phyloP scores from a whole-genome alignment of 1,140 invertebrate species.

The Wiebesia pumilae region DNA sequence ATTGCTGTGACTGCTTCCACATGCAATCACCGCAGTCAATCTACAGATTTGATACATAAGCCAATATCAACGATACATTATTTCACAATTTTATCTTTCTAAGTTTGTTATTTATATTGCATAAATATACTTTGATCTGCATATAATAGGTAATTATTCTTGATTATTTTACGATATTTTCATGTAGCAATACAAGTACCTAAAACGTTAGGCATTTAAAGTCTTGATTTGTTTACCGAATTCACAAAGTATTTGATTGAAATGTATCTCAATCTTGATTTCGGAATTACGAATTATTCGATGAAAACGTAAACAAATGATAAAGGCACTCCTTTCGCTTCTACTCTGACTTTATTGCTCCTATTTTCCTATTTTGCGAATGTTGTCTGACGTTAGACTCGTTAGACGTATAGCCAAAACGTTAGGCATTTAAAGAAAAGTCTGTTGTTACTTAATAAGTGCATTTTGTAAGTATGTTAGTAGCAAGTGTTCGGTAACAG shows the following conservation, averaged over 20 bases:
- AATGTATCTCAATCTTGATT: too few species aligned
- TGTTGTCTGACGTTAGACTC: neutral
- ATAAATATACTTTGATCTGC: neutral
- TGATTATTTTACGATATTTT: neutral
- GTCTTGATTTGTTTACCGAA: too few species aligned
- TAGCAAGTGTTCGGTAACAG: neutral
- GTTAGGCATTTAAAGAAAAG: too few species aligned
- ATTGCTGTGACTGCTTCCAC: neutral
- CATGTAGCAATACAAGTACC: too few species aligned
- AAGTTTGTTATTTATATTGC: neutral
- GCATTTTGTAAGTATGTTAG: neutral
- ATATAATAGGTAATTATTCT: neutral
- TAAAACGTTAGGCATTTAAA: too few species aligned
- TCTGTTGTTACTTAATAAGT: neutral
- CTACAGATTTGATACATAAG: neutral
- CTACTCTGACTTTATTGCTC: too few species aligned
- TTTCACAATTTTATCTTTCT: neutral
- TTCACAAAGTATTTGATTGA: too few species aligned
- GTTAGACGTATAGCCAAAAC: neutral
- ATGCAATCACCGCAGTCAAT: neutral
- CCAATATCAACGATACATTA: conserved; percentile 1
- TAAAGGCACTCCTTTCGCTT: neutral
- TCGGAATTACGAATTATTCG: neutral
- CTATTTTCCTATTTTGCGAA: too few species aligned
- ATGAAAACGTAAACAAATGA: neutral